phyloP scores from a whole-genome alignment of 2,797 vertebrate genomes.

The Craterocephalus amniculus region DNA sequence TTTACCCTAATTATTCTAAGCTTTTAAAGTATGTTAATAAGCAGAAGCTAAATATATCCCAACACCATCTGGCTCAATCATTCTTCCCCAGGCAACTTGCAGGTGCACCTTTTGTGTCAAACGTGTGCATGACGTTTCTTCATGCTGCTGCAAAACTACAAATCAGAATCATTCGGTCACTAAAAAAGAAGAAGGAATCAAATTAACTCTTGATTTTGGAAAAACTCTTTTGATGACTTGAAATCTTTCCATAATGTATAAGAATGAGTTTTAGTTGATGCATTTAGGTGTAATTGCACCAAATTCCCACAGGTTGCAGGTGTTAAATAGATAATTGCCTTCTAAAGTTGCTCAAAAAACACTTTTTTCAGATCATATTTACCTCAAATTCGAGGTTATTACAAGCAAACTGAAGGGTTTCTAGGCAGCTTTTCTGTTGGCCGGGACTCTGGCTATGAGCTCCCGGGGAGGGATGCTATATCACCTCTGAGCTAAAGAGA shows the following conservation, averaged over 20 bases:
- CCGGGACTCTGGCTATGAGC: slow-evolving; percentile 12
- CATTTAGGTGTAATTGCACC: not conserved
- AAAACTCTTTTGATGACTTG: not conserved
- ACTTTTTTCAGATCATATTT: not conserved
- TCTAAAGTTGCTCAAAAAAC: not conserved
- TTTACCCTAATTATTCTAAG: not conserved
- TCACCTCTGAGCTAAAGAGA: slow-evolving; percentile 76
- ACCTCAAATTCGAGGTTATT: slow-evolving; percentile 4
- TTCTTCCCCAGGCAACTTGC: not conserved
- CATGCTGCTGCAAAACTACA: not conserved
- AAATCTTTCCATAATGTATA: not conserved
- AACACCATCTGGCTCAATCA: not conserved
- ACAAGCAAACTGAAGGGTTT: slow-evolving; percentile 13
- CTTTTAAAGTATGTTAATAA: slow-evolving; percentile 7
- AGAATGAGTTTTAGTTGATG: not conserved
- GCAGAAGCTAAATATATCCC: slow-evolving; percentile 1
- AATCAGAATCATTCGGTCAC: not conserved
- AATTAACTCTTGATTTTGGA: not conserved
- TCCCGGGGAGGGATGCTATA: slow-evolving; percentile 42
- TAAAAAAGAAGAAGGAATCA: not conserved
- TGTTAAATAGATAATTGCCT: not conserved
- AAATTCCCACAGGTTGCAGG: slow-evolving; percentile 4
- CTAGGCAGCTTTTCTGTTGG: not conserved
- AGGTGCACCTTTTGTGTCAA: not conserved
- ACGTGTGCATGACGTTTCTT: not conserved